Evolutionary conservation across 2,888 invertebrate genomes (phyloP).

Genomic region (Aporophyla nigra): DNA sequence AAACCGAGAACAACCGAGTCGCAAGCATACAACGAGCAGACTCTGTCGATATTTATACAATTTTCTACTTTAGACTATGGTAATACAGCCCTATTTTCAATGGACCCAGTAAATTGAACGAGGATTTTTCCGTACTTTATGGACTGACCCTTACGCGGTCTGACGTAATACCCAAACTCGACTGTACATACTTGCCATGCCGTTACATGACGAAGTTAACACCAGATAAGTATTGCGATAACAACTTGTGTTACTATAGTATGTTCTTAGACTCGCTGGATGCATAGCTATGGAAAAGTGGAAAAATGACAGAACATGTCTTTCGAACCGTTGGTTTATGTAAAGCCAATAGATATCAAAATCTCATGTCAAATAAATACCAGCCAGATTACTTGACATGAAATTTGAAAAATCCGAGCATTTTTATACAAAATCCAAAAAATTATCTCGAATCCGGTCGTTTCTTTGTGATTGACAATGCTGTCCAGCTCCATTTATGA

Average conservation of each 20-base stretch:
- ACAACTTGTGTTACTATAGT: constrained; percentile 21
- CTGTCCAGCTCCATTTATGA: not conserved
- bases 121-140: too few relatives aligned
- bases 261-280: constrained; percentile 2
- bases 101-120: too few relatives aligned
- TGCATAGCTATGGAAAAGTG: not conserved
- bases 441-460: not conserved
- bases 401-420: not conserved
- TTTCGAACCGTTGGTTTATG: not conserved
- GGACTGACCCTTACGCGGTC: not conserved
- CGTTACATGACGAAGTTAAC: constrained; percentile 9
- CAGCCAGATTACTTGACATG: constrained; percentile 35
- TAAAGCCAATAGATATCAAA: constrained; percentile 3
- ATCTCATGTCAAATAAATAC: constrained; percentile 22
- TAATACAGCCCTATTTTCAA: too few relatives aligned
- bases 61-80: too few relatives aligned
- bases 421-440: not conserved
- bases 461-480: not conserved
- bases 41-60: too few relatives aligned
- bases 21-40: too few relatives aligned
- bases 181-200: not conserved
- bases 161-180: not conserved
- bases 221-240: constrained; percentile 28
- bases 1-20: too few relatives aligned
- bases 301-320: not conserved